Conservation (phyloP, 2,113 vertebrate genomes). For the Carlito syrichta region DNA sequence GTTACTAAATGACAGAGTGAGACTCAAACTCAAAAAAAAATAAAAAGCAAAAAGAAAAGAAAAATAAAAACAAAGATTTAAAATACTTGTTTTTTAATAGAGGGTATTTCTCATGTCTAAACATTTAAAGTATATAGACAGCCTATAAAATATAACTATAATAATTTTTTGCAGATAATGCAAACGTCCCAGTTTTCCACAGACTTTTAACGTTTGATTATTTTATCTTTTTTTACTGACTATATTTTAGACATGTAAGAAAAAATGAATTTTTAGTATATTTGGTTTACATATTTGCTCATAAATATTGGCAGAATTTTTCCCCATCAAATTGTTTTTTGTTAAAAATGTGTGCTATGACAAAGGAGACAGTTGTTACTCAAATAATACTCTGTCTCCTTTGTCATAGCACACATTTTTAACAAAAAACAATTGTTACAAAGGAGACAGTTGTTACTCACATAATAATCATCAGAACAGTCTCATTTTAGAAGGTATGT, state of each 20-base stretch:
- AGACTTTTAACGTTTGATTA: background rate
- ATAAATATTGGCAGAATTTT: conserved; percentile 21
- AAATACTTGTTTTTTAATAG: background rate
- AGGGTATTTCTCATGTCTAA: background rate
- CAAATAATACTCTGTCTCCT: conserved; percentile 67
- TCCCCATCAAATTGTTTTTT: conserved; percentile 33
- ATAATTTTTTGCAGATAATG: background rate
- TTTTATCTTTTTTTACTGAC: background rate
- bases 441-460: too few species aligned
- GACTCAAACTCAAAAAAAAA: too few species aligned
- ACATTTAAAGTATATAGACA: background rate
- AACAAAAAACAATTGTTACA: conserved; percentile 20
- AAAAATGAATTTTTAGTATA: conserved; percentile 36
- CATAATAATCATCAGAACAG: conserved; percentile 40
- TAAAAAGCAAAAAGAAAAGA: too few species aligned
- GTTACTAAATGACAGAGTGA: too few species aligned
- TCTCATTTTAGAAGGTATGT: conserved; percentile 54
- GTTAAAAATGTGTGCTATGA: conserved; percentile 24
- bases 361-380: conserved; percentile 63
- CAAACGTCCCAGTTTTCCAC: background rate
- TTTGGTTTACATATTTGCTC: background rate
- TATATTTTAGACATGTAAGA: background rate
- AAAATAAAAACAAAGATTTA: too few species aligned
- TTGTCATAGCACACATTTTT: conserved; percentile 27
- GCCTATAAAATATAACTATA: background rate